These are phyloP conservation scores for Metallyticus violacea DNA, from an alignment of 2,888 invertebrate genomes.

Conservation along the genomic window DNA sequence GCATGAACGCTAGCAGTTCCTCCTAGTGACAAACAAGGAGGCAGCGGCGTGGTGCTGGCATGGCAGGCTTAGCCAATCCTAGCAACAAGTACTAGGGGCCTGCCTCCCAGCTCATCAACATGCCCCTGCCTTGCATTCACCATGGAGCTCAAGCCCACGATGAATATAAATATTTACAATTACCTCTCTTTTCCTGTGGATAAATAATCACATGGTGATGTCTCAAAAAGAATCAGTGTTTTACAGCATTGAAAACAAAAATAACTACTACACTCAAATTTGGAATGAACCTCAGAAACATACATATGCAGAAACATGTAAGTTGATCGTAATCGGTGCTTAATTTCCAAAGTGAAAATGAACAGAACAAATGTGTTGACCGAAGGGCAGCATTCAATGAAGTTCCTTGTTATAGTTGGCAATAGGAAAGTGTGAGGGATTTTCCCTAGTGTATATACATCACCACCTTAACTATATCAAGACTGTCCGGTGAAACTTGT, in stretches of 20 bases:
- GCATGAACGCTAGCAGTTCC: constrained; percentile 65
- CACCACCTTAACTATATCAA: background rate
- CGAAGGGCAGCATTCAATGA: constrained; percentile 8
- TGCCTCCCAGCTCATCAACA: background rate
- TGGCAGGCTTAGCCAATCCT: background rate
- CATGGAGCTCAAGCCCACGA: background rate
- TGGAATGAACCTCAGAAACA: background rate
- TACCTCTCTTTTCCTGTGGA: background rate
- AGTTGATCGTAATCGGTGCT: constrained; percentile 9
- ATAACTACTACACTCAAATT: background rate
- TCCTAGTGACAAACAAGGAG: constrained; percentile 53
- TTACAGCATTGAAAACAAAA: background rate
- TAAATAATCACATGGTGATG: background rate
- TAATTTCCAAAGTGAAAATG: constrained; percentile 13
- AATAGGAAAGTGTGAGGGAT: background rate
- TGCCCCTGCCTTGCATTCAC: background rate
- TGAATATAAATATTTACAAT: background rate
- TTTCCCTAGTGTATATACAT: background rate
- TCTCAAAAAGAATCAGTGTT: background rate
- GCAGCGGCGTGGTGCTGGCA: constrained; percentile 1
- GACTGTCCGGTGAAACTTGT: background rate
- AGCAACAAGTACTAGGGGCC: background rate
- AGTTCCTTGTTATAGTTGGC: constrained; percentile 25
- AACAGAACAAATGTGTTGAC: background rate
- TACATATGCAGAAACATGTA: background rate